phyloP scores from a whole-genome alignment of 2,888 invertebrate species.

The Mythimna pallens region DNA sequence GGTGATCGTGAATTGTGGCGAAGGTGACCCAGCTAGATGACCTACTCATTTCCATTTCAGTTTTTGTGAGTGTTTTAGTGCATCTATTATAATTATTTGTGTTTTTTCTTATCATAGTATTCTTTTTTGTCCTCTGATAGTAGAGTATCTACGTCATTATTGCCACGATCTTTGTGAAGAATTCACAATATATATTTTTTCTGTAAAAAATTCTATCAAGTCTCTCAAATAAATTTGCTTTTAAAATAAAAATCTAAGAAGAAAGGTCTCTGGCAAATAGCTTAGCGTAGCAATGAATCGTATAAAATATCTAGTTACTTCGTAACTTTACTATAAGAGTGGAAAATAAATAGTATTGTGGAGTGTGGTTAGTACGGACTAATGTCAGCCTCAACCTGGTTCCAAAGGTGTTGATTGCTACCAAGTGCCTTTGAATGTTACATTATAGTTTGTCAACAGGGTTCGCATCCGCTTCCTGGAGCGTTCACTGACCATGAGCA shows the following conservation, averaged over 20 bases:
- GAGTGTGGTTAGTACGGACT: not conserved
- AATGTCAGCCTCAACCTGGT: not conserved
- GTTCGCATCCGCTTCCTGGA: conserved; percentile 80
- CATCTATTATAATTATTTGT: too few species aligned
- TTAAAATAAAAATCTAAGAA: not conserved
- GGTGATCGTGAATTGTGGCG: too few species aligned
- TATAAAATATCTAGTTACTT: conserved; percentile 3
- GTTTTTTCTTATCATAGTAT: too few species aligned
- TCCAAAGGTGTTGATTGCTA: not conserved
- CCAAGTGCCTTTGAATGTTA: not conserved
- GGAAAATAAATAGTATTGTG: not conserved
- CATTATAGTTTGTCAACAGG: conserved; percentile 64
- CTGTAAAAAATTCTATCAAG: not conserved
- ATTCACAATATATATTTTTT: not conserved
- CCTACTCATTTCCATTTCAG: too few species aligned
- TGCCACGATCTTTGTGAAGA: not conserved
- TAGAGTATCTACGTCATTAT: too few species aligned
- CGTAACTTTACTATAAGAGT: not conserved
- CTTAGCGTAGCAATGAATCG: conserved; percentile 3
- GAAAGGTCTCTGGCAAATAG: not conserved
- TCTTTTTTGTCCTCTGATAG: too few species aligned
- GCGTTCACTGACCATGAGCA: conserved; percentile 75
- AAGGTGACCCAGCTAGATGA: too few species aligned
- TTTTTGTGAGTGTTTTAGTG: too few species aligned
- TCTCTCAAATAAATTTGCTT: not conserved